Conservation (phyloP, 1,140 invertebrate species). For the Atta texana region DNA sequence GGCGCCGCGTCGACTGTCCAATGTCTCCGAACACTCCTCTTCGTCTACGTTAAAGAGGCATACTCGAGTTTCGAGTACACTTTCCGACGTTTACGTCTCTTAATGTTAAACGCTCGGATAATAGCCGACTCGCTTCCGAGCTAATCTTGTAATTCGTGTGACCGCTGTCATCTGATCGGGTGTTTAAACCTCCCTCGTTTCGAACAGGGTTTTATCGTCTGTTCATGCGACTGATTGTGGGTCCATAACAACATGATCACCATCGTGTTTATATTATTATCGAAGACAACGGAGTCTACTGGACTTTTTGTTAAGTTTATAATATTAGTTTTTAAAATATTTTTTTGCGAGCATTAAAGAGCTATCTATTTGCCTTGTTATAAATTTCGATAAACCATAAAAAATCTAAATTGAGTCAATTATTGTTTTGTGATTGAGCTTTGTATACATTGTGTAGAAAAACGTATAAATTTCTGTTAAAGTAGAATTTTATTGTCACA, state of each 20-base stretch:
- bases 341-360: neutral
- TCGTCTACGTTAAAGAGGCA: slow-evolving; percentile 43
- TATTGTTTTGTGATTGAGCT: slow-evolving; percentile 8
- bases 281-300: neutral
- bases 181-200: slow-evolving; percentile 41
- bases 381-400: neutral
- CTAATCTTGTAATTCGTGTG: slow-evolving; percentile 46
- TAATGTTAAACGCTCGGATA: slow-evolving; percentile 45
- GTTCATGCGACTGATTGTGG: neutral
- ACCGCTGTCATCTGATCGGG: slow-evolving; percentile 10
- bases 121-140: slow-evolving; percentile 40
- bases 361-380: neutral
- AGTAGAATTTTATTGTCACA: slow-evolving; percentile 8
- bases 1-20: neutral
- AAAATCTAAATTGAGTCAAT: neutral
- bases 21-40: slow-evolving; percentile 23
- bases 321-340: neutral
- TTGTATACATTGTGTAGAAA: neutral
- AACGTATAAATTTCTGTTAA: neutral
- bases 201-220: slow-evolving; percentile 30
- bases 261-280: slow-evolving; percentile 22
- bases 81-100: slow-evolving; percentile 56
- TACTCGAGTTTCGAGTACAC: slow-evolving; percentile 53
- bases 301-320: slow-evolving; percentile 3
- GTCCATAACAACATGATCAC: neutral